Conservation (phyloP, 2,888 invertebrate genomes). For the Epirrhoe alternata region DNA sequence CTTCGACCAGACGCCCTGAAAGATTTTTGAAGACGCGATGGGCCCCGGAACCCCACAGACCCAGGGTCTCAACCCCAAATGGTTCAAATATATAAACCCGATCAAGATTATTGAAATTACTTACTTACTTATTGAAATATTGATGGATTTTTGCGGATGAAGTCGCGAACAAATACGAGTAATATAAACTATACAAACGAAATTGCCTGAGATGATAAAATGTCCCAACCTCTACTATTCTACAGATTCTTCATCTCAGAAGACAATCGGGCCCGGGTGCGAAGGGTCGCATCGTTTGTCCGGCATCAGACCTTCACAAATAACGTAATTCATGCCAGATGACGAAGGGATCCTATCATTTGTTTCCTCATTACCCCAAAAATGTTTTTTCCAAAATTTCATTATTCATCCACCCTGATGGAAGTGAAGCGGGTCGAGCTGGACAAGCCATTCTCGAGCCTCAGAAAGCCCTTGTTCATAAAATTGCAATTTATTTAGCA, state of each 20-base stretch:
- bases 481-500: slow-evolving; percentile 6
- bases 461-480: neutral
- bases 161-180: no score
- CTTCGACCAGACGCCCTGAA: no score
- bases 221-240: neutral
- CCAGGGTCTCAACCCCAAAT: no score
- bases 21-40: no score
- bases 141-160: no score
- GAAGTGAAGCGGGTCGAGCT: slow-evolving; percentile 14
- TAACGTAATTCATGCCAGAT: slow-evolving; percentile 43
- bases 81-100: no score
- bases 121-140: no score
- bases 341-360: slow-evolving; percentile 41
- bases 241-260: neutral
- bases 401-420: slow-evolving; percentile 16
- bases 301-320: slow-evolving; percentile 33
- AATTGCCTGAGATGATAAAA: neutral
- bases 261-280: slow-evolving; percentile 3
- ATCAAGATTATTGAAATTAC: no score
- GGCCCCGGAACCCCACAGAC: no score
- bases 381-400: slow-evolving; percentile 12
- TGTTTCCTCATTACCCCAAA: slow-evolving; percentile 34
- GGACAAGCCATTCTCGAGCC: neutral
- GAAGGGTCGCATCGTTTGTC: neutral
- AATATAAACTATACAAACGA: no score